These are phyloP conservation scores for Lerema accius DNA, from an alignment of 1,140 invertebrate species.

Conservation along the genomic window DNA sequence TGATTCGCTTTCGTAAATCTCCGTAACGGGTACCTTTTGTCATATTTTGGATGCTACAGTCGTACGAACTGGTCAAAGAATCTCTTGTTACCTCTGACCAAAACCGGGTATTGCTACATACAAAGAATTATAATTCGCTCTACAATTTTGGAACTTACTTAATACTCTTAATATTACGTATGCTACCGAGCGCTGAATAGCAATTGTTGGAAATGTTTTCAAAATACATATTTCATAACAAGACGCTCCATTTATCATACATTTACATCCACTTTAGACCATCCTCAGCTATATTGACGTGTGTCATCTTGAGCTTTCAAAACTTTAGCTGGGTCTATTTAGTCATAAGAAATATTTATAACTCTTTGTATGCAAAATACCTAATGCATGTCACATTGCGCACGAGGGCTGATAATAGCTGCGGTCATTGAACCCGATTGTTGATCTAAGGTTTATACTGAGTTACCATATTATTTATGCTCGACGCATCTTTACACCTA, in stretches of 20 bases:
- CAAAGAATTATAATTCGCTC: not conserved
- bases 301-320: slow-evolving; percentile 71
- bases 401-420: slow-evolving; percentile 51
- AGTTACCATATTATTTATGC: slow-evolving; percentile 2
- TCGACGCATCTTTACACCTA: slow-evolving; percentile 1
- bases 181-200: slow-evolving; percentile 8
- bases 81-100: not conserved
- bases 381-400: slow-evolving; percentile 56
- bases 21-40: not conserved
- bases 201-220: slow-evolving; percentile 17
- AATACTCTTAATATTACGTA: slow-evolving; percentile 42
- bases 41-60: not conserved
- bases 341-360: slow-evolving; percentile 77
- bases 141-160: slow-evolving; percentile 34
- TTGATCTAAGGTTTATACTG: slow-evolving; percentile 49
- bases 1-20: no score
- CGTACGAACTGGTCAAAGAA: not conserved
- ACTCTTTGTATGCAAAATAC: slow-evolving; percentile 79
- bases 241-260: slow-evolving; percentile 65
- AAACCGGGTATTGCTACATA: slow-evolving; percentile 1
- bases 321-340: slow-evolving; percentile 58
- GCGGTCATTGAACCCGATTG: slow-evolving; percentile 48
- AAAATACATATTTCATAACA: slow-evolving; percentile 62
- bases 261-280: slow-evolving; percentile 67
- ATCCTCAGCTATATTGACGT: slow-evolving; percentile 59